phyloP scores from a whole-genome alignment of 1,140 invertebrate genomes.

The Dendroctonus valens region DNA sequence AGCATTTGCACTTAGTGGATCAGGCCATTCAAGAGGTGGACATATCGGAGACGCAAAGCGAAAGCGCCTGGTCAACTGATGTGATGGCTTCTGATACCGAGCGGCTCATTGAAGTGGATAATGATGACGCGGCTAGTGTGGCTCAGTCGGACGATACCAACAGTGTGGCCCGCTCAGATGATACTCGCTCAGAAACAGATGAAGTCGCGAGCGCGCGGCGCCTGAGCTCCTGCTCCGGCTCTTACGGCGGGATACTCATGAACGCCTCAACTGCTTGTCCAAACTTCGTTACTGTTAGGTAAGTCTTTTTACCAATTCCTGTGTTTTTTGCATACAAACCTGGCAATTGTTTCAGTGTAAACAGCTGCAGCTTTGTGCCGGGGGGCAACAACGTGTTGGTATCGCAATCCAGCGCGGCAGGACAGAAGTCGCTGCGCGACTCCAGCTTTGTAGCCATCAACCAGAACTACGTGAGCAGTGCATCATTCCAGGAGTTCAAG shows the following conservation, averaged over 20 bases:
- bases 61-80: slow-evolving; percentile 95
- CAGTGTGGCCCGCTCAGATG: slow-evolving; percentile 62
- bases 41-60: slow-evolving; percentile 86
- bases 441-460: slow-evolving; percentile 23
- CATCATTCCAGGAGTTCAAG: slow-evolving; percentile 21
- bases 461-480: slow-evolving; percentile 24
- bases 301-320: not conserved
- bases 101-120: slow-evolving; percentile 83
- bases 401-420: not conserved
- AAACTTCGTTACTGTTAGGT: slow-evolving; percentile 9
- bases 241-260: slow-evolving; percentile 25
- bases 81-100: slow-evolving; percentile 94
- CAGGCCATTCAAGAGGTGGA: slow-evolving; percentile 55
- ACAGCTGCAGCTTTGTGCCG: slow-evolving; percentile 19
- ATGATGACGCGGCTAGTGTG: slow-evolving; percentile 75
- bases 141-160: slow-evolving; percentile 72
- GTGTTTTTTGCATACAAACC: not conserved
- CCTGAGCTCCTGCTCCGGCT: slow-evolving; percentile 39
- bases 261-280: slow-evolving; percentile 14
- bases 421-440: slow-evolving; percentile 3
- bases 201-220: slow-evolving; percentile 34
- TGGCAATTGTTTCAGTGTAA: slow-evolving; percentile 19
- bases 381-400: not conserved
- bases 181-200: slow-evolving; percentile 65
- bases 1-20: slow-evolving; percentile 36